Evolutionary conservation across 2,113 vertebrate species (phyloP).

Genomic region (Petroica traversi): DNA sequence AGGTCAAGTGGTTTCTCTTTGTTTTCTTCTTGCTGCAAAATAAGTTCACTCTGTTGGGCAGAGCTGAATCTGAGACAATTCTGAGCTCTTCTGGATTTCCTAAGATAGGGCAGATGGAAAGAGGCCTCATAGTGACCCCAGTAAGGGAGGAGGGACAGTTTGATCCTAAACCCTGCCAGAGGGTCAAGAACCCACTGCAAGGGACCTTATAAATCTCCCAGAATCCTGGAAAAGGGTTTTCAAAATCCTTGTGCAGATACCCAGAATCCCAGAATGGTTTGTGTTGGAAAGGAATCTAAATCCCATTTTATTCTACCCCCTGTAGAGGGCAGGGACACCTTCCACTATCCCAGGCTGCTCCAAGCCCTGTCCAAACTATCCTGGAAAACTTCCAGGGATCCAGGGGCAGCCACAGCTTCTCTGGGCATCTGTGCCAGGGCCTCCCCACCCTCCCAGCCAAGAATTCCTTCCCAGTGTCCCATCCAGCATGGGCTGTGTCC

Average conservation of each 20-base stretch:
- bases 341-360: accelerated
- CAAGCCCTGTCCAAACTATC: background rate
- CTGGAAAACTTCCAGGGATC: background rate
- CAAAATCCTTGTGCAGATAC: background rate
- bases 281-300: background rate
- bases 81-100: background rate
- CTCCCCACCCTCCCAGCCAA: accelerated
- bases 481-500: background rate
- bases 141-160: background rate
- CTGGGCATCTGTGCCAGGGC: background rate
- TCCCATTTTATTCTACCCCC: accelerated
- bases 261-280: background rate
- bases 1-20: background rate
- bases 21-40: background rate
- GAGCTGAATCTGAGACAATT: background rate
- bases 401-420: background rate
- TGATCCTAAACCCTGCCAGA: background rate
- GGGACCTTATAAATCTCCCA: background rate
- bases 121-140: background rate
- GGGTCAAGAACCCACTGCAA: background rate
- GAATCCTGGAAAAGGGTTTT: background rate
- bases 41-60: background rate
- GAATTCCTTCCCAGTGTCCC: background rate
- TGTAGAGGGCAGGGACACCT: background rate
- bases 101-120: background rate